Conservation (phyloP, 2,113 vertebrate genomes). For the Peromyscus polionotus region DNA sequence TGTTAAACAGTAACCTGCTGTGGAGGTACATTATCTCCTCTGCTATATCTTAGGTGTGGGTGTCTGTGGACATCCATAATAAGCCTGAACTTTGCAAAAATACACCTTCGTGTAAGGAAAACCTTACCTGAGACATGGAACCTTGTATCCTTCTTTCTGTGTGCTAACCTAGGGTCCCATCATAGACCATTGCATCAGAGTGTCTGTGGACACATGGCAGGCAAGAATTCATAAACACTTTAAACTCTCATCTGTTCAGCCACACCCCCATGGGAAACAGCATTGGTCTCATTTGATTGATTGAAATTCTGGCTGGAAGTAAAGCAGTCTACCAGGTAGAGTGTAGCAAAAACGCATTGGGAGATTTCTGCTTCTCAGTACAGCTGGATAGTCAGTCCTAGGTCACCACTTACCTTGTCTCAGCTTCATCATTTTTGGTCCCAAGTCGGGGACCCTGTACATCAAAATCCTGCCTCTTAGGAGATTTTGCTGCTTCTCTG, state of each 20-base stretch:
- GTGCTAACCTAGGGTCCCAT: background rate
- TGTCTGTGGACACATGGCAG: background rate
- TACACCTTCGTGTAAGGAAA: background rate
- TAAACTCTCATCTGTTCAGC: background rate
- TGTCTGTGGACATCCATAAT: background rate
- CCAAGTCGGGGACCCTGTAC: background rate
- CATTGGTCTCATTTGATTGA: background rate
- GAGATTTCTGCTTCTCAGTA: background rate
- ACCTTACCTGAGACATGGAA: background rate
- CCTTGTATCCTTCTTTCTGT: background rate
- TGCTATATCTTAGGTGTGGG: background rate
- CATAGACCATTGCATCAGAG: background rate
- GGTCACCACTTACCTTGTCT: background rate
- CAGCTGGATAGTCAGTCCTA: background rate
- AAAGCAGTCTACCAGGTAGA: background rate
- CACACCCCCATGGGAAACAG: background rate
- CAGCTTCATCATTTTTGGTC: background rate
- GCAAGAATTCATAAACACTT: background rate
- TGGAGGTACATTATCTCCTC: background rate
- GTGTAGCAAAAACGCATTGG: background rate
- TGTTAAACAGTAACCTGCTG: background rate
- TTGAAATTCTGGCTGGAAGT: background rate
- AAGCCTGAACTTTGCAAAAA: background rate
- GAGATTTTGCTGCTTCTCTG: background rate
- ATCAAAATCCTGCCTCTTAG: constrained; percentile 6